A percentile compares a stretch with the other conserved stretches of the same genome.
These are phyloP conservation scores for Drosophila anomelani DNA, from an alignment of 2,888 invertebrate species.

Conservation along the genomic window DNA sequence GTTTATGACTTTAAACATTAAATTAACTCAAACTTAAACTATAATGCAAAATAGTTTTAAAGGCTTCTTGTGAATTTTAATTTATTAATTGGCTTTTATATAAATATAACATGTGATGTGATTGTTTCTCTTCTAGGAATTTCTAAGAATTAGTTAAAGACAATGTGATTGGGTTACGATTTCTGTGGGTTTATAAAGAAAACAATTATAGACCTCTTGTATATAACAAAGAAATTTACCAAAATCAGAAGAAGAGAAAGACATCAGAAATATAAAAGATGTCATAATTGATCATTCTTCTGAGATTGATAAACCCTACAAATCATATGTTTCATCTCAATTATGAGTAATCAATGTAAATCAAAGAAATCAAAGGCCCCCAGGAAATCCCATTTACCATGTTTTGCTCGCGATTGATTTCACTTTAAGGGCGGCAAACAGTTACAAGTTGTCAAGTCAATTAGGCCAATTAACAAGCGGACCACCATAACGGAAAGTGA, in stretches of 20 bases:
- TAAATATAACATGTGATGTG: not conserved
- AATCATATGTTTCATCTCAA: slow-evolving; percentile 20
- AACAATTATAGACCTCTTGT: too few species aligned
- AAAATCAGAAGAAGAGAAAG: too few species aligned
- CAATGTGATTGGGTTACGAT: too few species aligned
- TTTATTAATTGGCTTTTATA: too few species aligned
- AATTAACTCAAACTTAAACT: not conserved
- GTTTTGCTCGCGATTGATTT: slow-evolving; percentile 26
- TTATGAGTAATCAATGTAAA: slow-evolving; percentile 28
- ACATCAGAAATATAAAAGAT: not conserved
- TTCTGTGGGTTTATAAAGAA: too few species aligned
- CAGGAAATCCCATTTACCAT: slow-evolving; percentile 1
- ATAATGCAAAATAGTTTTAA: not conserved
- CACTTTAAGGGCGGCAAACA: slow-evolving; percentile 38
- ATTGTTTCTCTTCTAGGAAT: not conserved
- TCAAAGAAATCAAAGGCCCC: slow-evolving; percentile 4
- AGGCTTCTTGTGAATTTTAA: not conserved
- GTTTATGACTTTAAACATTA: not conserved
- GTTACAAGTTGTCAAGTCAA: slow-evolving; percentile 62
- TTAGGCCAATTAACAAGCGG: slow-evolving; percentile 64
- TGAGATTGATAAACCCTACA: not conserved
- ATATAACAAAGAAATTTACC: too few species aligned
- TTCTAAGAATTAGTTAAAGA: not conserved
- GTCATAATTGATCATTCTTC: not conserved
- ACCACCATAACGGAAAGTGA: slow-evolving; percentile 72